phyloP scores from a whole-genome alignment of 1,140 invertebrate genomes.

The Heterodera schachtii region DNA sequence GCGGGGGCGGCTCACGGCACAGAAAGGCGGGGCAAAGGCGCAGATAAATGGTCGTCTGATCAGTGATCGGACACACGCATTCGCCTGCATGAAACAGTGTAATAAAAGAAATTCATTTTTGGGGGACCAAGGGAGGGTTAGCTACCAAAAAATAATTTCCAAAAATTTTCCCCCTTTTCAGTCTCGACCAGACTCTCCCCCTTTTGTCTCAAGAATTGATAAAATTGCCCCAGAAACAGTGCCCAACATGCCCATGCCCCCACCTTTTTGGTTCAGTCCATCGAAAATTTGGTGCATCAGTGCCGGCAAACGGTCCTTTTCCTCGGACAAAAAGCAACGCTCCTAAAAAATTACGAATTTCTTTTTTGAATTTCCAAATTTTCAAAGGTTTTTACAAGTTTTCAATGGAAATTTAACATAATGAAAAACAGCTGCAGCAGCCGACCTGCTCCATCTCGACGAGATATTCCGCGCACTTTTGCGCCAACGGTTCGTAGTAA shows the following conservation, averaged over 20 bases:
- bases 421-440: neutral
- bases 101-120: no score
- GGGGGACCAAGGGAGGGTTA: no score
- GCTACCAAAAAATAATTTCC: no score
- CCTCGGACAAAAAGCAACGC: slow-evolving; percentile 44
- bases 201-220: no score
- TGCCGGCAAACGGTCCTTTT: slow-evolving; percentile 38
- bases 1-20: slow-evolving; percentile 43
- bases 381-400: neutral
- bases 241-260: no score
- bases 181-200: no score
- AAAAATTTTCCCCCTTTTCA: no score
- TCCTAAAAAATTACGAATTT: slow-evolving; percentile 41
- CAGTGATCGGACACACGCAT: slow-evolving; percentile 54
- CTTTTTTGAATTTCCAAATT: neutral
- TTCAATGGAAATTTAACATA: neutral
- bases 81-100: slow-evolving; percentile 39
- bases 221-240: no score
- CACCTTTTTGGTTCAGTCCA: slow-evolving; percentile 53
- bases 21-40: slow-evolving; percentile 62
- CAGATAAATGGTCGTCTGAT: slow-evolving; percentile 56
- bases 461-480: slow-evolving; percentile 62
- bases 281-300: slow-evolving; percentile 55
- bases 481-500: slow-evolving; percentile 65
- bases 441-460: slow-evolving; percentile 56